Percentiles rank a stretch among this genome's conserved stretches.
Evolutionary conservation across 37 sponge, comb jelly and placozoan genomes (phyloP).

Genomic region (Aplysina aerophoba): DNA sequence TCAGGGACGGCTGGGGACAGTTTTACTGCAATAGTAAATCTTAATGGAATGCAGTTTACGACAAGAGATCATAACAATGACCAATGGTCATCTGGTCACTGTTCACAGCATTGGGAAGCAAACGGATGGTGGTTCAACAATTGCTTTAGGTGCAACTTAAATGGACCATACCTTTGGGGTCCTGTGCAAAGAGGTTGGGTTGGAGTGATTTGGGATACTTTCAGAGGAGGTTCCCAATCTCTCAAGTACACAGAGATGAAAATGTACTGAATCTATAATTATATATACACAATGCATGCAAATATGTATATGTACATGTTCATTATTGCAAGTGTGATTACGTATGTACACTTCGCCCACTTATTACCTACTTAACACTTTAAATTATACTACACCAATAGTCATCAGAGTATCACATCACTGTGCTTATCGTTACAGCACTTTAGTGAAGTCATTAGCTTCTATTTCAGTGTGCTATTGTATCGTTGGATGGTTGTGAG

Average conservation of each 20-base stretch:
- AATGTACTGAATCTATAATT: background rate
- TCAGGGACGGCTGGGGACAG: background rate
- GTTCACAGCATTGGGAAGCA: background rate
- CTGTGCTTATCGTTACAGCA: background rate
- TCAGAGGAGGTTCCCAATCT: background rate
- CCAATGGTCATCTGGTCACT: background rate
- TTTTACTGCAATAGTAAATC: no score
- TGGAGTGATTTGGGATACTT: conserved; percentile 7
- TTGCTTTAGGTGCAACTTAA: background rate
- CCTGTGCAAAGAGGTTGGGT: background rate
- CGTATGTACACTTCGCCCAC: no score
- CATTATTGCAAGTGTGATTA: no score
- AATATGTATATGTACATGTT: background rate
- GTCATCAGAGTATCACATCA: background rate
- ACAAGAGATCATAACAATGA: no score
- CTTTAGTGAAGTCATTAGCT: no score
- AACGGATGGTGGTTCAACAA: conserved; percentile 21
- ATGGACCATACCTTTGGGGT: conserved; percentile 14
- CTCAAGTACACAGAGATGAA: conserved; percentile 34
- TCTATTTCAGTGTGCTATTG: no score
- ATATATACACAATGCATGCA: no score
- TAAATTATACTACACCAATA: background rate
- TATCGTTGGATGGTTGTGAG: no score
- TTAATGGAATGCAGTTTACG: background rate
- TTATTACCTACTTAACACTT: background rate